Base-by-base conservation (phyloP, 2,888 invertebrate species). In the Candidula unifasciata region DNA sequence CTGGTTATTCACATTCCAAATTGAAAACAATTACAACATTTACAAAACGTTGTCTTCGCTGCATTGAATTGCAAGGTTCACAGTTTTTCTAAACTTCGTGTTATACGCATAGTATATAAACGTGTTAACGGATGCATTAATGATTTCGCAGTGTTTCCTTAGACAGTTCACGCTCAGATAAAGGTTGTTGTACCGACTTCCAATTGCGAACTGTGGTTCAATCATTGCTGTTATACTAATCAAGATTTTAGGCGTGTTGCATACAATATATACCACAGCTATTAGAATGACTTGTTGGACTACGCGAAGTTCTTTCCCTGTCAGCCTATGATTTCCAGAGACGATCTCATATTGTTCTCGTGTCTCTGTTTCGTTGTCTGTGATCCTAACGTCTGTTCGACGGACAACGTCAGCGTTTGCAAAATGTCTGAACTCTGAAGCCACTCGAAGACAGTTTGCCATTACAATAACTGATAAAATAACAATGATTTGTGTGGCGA, bases 361-460 rank as follows among this genome's bases (percentile, higher is more conserved):
- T 5, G 1, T 33, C 27, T 3, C 24, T 21, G 35, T n/a, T n/a
- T 27, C 30, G 10, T 30, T 27, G 30, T 30, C 6, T 21, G 3
- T 10, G n/a, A n/a, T n/a, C n/a, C n/a, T n/a, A n/a, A n/a, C n/a
- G n/a, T n/a, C n/a, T n/a, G n/a, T n/a, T n/a, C n/a, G n/a, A n/a
- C n/a, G n/a, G n/a, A n/a, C n/a, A n/a, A n/a, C n/a, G n/a, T n/a
- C n/a, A n/a, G n/a, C n/a, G n/a, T n/a, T n/a, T n/a, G n/a, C n/a
- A n/a, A n/a, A n/a, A n/a, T n/a, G n/a, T n/a, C 82, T 33, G 44
- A 83, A 83, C 24, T n/a, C 66, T 5, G 77, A 44, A 13, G 83
- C 21, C n/a, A 27, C n/a, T 27, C 76, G 18, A 16, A 83, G 77
- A 33, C 60, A 68, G 10, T 5, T 35, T 3, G 68, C 77, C 77